Percentiles rank a stretch among this genome's conserved stretches.
Evolutionary conservation across 1,140 invertebrate species (phyloP).

Genomic region (Nixonia krombeini): DNA sequence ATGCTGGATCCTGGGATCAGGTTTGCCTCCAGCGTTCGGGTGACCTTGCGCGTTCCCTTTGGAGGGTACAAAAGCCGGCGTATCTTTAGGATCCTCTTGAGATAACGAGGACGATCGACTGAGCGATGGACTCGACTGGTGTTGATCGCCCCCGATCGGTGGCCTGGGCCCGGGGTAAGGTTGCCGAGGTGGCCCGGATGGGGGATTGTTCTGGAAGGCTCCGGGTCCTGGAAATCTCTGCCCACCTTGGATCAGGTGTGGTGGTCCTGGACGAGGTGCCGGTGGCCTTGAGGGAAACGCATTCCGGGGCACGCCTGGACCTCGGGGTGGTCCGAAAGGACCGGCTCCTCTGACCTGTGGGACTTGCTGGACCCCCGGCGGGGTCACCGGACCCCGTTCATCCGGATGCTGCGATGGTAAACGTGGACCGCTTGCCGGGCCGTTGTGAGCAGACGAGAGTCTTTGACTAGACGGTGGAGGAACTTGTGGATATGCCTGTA

Average conservation of each 20-base stretch:
- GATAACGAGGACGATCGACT: conserved; percentile 22
- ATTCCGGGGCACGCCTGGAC: conserved; percentile 69
- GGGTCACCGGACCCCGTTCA: conserved; percentile 60
- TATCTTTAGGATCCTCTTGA: conserved; percentile 21
- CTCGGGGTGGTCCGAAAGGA: conserved; percentile 59
- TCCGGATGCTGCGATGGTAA: conserved; percentile 62
- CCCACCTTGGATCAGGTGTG: conserved; percentile 29
- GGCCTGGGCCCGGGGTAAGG: conserved; percentile 16
- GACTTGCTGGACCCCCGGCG: conserved; percentile 33
- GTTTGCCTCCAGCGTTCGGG: background rate
- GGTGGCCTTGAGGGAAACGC: conserved; percentile 48
- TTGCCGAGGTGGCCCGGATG: conserved; percentile 9
- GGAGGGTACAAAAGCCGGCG: too few relatives aligned
- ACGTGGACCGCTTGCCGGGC: conserved; percentile 47
- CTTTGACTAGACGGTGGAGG: conserved; percentile 42
- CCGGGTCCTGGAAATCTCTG: conserved; percentile 19
- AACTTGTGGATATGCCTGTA: conserved; percentile 53
- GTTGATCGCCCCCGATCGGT: conserved; percentile 10
- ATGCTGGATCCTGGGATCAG: background rate
- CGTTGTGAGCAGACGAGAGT: conserved; percentile 56
- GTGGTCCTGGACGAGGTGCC: conserved; percentile 30
- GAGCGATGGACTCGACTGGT: conserved; percentile 1
- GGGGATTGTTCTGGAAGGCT: background rate
- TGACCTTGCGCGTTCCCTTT: conserved; percentile 6
- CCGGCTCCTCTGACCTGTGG: conserved; percentile 48